Evolutionary conservation across 2,888 invertebrate genomes (phyloP).

Genomic region (Hedychridium roseum): DNA sequence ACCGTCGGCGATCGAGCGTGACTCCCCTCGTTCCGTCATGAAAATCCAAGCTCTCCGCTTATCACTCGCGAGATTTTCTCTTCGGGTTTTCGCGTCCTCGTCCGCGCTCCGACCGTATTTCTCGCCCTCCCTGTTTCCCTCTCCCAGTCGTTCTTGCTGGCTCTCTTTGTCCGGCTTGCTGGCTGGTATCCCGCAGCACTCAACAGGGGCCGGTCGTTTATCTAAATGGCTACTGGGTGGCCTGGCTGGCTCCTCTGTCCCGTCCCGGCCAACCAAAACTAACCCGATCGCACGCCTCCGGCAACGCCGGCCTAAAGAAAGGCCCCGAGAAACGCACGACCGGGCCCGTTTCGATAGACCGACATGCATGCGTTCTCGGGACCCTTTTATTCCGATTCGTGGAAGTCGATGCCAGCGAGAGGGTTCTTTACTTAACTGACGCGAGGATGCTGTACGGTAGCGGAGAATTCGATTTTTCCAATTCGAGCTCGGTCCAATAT

Average conservation of each 20-base stretch:
- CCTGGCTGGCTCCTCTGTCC: slow-evolving; percentile 37
- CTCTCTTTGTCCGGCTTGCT: slow-evolving; percentile 7
- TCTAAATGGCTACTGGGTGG: slow-evolving; percentile 62
- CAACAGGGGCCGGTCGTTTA: slow-evolving; percentile 59
- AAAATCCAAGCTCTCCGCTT: slow-evolving; percentile 37
- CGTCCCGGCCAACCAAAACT: slow-evolving; percentile 52
- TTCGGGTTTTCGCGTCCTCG: slow-evolving; percentile 5
- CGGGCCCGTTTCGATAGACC: slow-evolving; percentile 13
- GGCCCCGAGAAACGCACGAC: slow-evolving; percentile 26
- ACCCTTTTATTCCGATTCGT: no score
- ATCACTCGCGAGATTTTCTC: slow-evolving; percentile 14
- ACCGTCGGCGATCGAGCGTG: slow-evolving; percentile 5
- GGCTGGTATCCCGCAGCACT: slow-evolving; percentile 54
- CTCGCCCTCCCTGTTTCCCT: background rate
- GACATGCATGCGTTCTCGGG: slow-evolving; percentile 16
- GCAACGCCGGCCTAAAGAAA: slow-evolving; percentile 21
- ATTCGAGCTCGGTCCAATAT: no score
- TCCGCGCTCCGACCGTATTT: background rate
- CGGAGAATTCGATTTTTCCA: no score
- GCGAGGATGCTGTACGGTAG: no score
- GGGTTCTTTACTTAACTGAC: no score
- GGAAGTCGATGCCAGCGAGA: no score
- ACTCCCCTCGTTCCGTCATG: slow-evolving; percentile 47
- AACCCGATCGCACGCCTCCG: slow-evolving; percentile 49
- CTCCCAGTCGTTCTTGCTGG: slow-evolving; percentile 11